Base-by-base conservation (phyloP, 2,888 invertebrate genomes). In the Holacanthella duospinosa region DNA sequence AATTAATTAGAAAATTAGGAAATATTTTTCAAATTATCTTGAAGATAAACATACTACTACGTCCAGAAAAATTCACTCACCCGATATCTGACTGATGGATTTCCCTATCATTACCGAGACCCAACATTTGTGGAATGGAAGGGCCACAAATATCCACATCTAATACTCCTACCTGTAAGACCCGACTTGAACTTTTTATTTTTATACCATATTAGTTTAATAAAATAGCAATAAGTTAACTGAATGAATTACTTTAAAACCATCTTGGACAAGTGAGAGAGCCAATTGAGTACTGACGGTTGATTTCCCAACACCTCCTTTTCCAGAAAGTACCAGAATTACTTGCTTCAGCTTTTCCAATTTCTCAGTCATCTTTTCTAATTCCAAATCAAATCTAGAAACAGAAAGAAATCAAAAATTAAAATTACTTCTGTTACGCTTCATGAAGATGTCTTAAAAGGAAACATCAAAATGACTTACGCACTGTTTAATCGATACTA, bases 291-390 rank as follows among this genome's bases (percentile, higher is more conserved):
- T 89, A 76, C 94, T 91, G 16, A 99, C 87, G 64, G 96, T 96
- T 25, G 95, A 96, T 81, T 99, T 99, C 19, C 99, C 99, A 28
- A 99, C 99, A 48, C 99, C 99, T 27, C 99, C 99, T 82, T 99
- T 99, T 1, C 99, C 99, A 1, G 96, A 96, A 59, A 99, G 81
- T n/a, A 99, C 85, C 71, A 99, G 80, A 74, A 99, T 85, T 53
- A 92, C 82, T 76, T 89, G 86, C 78, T 90, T 90, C 4, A 92
- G 88, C 68, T 83, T 82, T 60, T 88, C 86, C 72, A 90, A 63
- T 60, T 66, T 68, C 19, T 48, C 48, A 9, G 19, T 48, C 48
- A 21, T 48, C 48, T 4, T 48, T 4, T n/a, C 21, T n/a, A 21
- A 48, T 48, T 9, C 21, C 21, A n/a, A 48, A 48, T 21, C 48